These are phyloP conservation scores for Porites divaricata DNA, from an alignment of 92 coral and sea anemone genomes.

Conservation along the genomic window DNA sequence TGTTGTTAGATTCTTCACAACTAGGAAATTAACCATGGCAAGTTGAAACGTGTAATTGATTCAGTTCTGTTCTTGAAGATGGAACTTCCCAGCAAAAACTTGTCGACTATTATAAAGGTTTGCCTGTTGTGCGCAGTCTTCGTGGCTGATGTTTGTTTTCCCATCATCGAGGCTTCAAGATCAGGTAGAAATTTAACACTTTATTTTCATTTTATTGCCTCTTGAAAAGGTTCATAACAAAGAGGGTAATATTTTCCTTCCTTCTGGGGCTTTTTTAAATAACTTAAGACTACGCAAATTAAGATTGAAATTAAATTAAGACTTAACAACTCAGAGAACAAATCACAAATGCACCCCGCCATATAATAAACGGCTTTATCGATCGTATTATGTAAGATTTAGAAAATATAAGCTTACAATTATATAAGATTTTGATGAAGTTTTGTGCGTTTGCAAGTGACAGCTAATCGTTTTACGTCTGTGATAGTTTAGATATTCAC, in stretches of 20 bases:
- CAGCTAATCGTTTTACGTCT: too few relatives aligned
- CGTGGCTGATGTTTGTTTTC: not conserved
- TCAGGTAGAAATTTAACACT: not conserved
- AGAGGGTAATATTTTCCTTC: too few relatives aligned
- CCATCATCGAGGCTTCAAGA: constrained; percentile 4
- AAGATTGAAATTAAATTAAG: too few relatives aligned
- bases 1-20: not conserved
- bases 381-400: too few relatives aligned
- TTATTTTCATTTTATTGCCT: not conserved
- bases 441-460: too few relatives aligned
- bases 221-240: not conserved
- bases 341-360: too few relatives aligned
- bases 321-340: too few relatives aligned
- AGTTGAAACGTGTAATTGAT: not conserved
- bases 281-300: too few relatives aligned
- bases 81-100: not conserved
- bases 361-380: too few relatives aligned
- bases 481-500: not conserved
- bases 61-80: not conserved
- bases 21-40: not conserved
- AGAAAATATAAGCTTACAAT: too few relatives aligned
- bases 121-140: not conserved
- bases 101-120: not conserved
- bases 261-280: too few relatives aligned
- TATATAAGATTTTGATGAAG: too few relatives aligned